Percentiles rank a stretch among this genome's conserved stretches.
Conservation (phyloP, 2,888 invertebrate genomes). For the Lasioglossum zephyrum region DNA sequence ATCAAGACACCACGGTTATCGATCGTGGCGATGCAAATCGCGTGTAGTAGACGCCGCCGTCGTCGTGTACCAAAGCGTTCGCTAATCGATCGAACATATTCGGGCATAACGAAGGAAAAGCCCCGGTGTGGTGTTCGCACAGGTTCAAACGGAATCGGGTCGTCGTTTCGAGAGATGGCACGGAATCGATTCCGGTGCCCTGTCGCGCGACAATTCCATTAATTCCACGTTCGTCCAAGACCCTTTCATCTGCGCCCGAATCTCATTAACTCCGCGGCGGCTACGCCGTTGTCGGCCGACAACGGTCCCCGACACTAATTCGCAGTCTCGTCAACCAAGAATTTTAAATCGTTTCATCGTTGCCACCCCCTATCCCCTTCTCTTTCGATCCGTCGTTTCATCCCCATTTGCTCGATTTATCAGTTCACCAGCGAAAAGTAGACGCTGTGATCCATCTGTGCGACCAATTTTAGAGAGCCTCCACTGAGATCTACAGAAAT, state of each 20-base stretch:
- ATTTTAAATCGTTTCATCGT: constrained; percentile 21
- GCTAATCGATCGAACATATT: constrained; percentile 45
- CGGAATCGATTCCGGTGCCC: constrained; percentile 41
- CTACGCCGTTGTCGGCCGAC: constrained; percentile 26
- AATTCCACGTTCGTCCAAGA: constrained; percentile 66
- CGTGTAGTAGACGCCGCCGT: constrained; percentile 16
- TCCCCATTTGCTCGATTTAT: not conserved
- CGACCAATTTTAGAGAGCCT: not conserved
- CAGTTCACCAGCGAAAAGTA: not conserved
- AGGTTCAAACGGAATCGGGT: constrained; percentile 38
- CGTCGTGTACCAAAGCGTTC: constrained; percentile 15
- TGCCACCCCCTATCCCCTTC: not conserved
- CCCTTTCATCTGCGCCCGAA: constrained; percentile 68
- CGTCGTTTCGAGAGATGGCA: constrained; percentile 26
- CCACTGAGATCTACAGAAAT: not conserved
- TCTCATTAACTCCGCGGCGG: constrained; percentile 64
- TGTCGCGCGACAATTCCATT: constrained; percentile 66
- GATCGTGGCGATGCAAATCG: constrained; percentile 65
- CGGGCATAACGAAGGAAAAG: constrained; percentile 61
- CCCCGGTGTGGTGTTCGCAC: not conserved
- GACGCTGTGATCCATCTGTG: not conserved
- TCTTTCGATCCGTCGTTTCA: not conserved
- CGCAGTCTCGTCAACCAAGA: constrained; percentile 34
- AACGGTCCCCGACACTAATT: constrained; percentile 33
- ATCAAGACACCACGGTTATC: constrained; percentile 43